phyloP scores from a whole-genome alignment of 64 coral and sea anemone species.

The Porites australiensis region DNA sequence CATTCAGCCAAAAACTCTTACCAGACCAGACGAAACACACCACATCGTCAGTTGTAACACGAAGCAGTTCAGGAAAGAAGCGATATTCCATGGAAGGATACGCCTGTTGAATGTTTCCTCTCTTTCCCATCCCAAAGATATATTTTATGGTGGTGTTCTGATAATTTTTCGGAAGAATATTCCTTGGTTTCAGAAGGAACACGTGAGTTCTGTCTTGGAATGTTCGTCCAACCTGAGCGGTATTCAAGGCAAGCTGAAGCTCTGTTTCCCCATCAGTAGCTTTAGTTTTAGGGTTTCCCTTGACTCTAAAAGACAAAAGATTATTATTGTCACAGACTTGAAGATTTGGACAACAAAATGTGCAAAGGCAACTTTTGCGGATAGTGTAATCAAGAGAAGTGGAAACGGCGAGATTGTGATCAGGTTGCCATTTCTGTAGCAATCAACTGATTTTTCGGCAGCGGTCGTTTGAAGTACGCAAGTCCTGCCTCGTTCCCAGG shows the following conservation, averaged over 20 bases:
- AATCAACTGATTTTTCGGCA: too few species aligned
- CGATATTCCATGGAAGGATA: constrained; percentile 68
- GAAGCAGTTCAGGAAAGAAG: constrained; percentile 54
- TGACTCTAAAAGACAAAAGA: constrained; percentile 1
- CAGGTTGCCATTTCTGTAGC: background rate
- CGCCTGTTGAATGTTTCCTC: constrained; percentile 51
- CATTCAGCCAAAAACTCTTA: constrained; percentile 32
- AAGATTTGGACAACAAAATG: constrained; percentile 8
- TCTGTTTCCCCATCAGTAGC: constrained; percentile 8
- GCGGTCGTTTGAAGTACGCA: too few species aligned
- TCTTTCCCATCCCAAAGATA: constrained; percentile 65
- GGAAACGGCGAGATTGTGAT: background rate
- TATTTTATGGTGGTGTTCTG: constrained; percentile 29
- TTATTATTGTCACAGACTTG: background rate
- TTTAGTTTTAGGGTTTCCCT: constrained; percentile 41
- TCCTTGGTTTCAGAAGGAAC: constrained; percentile 39
- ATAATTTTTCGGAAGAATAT: constrained; percentile 19
- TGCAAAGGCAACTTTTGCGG: background rate
- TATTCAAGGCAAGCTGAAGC: constrained; percentile 46
- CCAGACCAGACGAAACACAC: constrained; percentile 67
- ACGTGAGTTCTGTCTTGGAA: constrained; percentile 65
- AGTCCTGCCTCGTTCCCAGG: background rate
- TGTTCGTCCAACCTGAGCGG: constrained; percentile 29
- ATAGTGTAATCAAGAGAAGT: background rate
- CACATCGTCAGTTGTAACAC: constrained; percentile 56